Evolutionary conservation across 1,140 invertebrate species (phyloP).

Genomic region (Papilio aristodemus): DNA sequence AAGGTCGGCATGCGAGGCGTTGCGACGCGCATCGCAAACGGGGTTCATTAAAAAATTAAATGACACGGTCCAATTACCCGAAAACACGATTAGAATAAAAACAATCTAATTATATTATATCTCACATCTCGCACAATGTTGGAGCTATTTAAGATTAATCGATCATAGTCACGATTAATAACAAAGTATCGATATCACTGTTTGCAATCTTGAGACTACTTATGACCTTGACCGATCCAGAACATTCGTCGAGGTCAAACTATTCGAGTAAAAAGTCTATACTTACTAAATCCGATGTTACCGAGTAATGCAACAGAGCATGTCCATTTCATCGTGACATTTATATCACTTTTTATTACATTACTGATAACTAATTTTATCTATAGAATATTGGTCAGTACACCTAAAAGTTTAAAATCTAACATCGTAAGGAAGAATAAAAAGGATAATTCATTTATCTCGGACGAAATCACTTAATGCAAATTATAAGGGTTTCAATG

Average conservation of each 20-base stretch:
- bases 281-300: slow-evolving; percentile 22
- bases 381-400: too few relatives aligned
- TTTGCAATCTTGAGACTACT: slow-evolving; percentile 59
- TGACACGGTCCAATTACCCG: slow-evolving; percentile 27
- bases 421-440: too few relatives aligned
- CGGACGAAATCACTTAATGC: not conserved
- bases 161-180: slow-evolving; percentile 42
- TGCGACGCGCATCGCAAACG: slow-evolving; percentile 53
- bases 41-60: slow-evolving; percentile 51
- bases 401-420: too few relatives aligned
- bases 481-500: not conserved
- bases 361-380: too few relatives aligned
- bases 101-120: not conserved
- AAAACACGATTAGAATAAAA: not conserved
- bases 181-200: slow-evolving; percentile 39
- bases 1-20: slow-evolving; percentile 61
- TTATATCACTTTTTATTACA: not conserved
- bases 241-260: slow-evolving; percentile 59
- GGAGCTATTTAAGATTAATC: slow-evolving; percentile 36
- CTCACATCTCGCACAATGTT: not conserved
- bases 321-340: slow-evolving; percentile 13
- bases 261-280: slow-evolving; percentile 43
- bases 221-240: slow-evolving; percentile 65
- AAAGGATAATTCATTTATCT: too few relatives aligned
- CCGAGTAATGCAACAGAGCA: slow-evolving; percentile 19